A percentile compares a stretch with the other conserved stretches of the same genome.
phyloP scores from a whole-genome alignment of 2,888 invertebrate species.

The Cheilosia scutellata region DNA sequence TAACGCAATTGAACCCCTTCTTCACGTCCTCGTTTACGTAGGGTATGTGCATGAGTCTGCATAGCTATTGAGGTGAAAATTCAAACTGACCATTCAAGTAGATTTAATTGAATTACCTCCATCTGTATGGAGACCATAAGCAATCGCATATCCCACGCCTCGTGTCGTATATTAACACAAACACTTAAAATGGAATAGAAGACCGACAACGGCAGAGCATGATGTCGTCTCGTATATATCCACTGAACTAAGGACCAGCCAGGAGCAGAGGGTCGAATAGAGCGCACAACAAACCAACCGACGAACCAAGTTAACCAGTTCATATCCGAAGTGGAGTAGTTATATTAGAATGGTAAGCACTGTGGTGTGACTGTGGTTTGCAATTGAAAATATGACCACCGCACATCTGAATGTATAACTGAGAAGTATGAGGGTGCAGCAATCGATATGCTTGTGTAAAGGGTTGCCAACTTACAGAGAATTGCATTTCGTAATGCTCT shows the following conservation, averaged over 20 bases:
- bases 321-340: slow-evolving; percentile 42
- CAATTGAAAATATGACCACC: slow-evolving; percentile 51
- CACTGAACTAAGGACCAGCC: slow-evolving; percentile 35
- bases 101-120: slow-evolving; percentile 75
- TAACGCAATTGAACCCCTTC: slow-evolving; percentile 24
- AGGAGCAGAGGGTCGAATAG: slow-evolving; percentile 42
- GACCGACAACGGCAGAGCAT: neutral
- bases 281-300: slow-evolving; percentile 56
- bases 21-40: slow-evolving; percentile 17
- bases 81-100: slow-evolving; percentile 74
- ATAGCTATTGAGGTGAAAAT: slow-evolving; percentile 73
- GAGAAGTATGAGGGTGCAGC: slow-evolving; percentile 22
- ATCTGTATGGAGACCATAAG: slow-evolving; percentile 28
- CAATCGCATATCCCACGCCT: slow-evolving; percentile 35
- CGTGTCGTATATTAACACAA: slow-evolving; percentile 13
- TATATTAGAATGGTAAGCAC: slow-evolving; percentile 15
- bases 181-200: slow-evolving; percentile 2
- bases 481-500: slow-evolving; percentile 23
- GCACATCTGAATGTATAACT: slow-evolving; percentile 13
- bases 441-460: slow-evolving; percentile 41
- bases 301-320: slow-evolving; percentile 66
- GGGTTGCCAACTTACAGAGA: slow-evolving; percentile 46
- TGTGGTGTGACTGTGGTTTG: slow-evolving; percentile 5
- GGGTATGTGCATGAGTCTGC: slow-evolving; percentile 28
- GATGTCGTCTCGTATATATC: slow-evolving; percentile 4